Evolutionary conservation across 2,888 invertebrate genomes (phyloP).

Genomic region (Andrena minutula): DNA sequence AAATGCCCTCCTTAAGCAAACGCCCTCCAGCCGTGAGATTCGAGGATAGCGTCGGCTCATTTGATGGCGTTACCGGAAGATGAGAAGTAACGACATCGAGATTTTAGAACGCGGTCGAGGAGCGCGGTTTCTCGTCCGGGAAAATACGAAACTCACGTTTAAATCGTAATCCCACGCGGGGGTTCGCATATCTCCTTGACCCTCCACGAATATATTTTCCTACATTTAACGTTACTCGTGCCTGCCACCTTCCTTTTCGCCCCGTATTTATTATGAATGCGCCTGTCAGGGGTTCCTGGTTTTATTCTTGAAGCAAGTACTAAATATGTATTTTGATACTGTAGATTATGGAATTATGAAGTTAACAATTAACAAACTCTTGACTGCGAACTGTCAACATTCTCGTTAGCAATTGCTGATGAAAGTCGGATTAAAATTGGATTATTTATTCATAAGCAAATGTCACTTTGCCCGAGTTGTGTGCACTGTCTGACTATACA

Average conservation of each 20-base stretch:
- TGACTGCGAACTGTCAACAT: background rate
- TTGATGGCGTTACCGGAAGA: slow-evolving; percentile 65
- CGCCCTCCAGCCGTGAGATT: slow-evolving; percentile 64
- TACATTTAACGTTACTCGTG: background rate
- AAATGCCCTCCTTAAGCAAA: slow-evolving; percentile 71
- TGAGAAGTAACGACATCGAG: slow-evolving; percentile 68
- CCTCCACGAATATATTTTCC: slow-evolving; percentile 4
- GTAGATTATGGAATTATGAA: background rate
- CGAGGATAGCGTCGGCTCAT: slow-evolving; percentile 64
- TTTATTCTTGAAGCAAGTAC: too few species aligned
- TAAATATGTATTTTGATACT: too few species aligned
- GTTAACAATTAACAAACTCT: background rate
- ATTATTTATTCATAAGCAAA: background rate
- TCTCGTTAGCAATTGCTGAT: background rate
- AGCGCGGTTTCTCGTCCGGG: background rate
- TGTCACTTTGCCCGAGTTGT: background rate
- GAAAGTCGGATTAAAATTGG: background rate
- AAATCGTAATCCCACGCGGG: slow-evolving; percentile 17
- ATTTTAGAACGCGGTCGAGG: slow-evolving; percentile 45
- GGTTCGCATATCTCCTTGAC: background rate
- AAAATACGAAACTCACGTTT: slow-evolving; percentile 29
- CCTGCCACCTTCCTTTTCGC: background rate
- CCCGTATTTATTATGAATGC: background rate
- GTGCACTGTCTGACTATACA: background rate
- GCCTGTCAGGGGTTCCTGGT: background rate